Conservation (phyloP, 2,797 vertebrate species). For the Gallinago nigripennis region DNA sequence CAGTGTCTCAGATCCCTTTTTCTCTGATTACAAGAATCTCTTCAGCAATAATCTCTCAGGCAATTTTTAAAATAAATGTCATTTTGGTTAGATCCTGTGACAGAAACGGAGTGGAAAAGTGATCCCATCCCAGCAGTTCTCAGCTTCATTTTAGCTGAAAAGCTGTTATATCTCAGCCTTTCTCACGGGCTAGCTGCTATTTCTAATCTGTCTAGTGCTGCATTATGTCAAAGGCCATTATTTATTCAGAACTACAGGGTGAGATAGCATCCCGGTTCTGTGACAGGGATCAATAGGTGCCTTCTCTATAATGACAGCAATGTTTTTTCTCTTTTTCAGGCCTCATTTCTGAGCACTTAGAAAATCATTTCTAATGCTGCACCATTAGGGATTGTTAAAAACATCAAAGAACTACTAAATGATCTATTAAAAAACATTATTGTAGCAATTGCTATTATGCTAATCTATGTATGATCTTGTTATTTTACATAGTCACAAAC, state of each 20-base stretch:
- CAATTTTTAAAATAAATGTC: not conserved
- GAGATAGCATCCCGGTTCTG: not conserved
- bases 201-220: slow-evolving; percentile 26
- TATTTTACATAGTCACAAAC: slow-evolving; percentile 15
- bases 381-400: slow-evolving; percentile 31
- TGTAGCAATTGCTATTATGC: slow-evolving; percentile 33
- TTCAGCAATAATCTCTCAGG: not conserved
- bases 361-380: not conserved
- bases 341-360: slow-evolving; percentile 16
- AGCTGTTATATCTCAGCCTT: not conserved
- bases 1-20: not conserved
- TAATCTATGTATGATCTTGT: slow-evolving; percentile 47
- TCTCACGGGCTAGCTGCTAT: not conserved
- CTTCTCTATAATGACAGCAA: not conserved
- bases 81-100: not conserved
- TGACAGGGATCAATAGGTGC: slow-evolving; percentile 12
- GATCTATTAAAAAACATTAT: slow-evolving; percentile 37
- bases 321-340: not conserved
- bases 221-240: slow-evolving; percentile 44
- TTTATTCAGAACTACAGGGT: slow-evolving; percentile 30
- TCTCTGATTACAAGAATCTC: not conserved
- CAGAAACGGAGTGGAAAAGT: not conserved
- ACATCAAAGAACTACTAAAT: slow-evolving; percentile 51
- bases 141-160: not conserved
- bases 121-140: not conserved